Percentiles rank a stretch among this genome's conserved stretches.
phyloP scores from a whole-genome alignment of 2,113 vertebrate genomes.

The Dolichotis patagonum region DNA sequence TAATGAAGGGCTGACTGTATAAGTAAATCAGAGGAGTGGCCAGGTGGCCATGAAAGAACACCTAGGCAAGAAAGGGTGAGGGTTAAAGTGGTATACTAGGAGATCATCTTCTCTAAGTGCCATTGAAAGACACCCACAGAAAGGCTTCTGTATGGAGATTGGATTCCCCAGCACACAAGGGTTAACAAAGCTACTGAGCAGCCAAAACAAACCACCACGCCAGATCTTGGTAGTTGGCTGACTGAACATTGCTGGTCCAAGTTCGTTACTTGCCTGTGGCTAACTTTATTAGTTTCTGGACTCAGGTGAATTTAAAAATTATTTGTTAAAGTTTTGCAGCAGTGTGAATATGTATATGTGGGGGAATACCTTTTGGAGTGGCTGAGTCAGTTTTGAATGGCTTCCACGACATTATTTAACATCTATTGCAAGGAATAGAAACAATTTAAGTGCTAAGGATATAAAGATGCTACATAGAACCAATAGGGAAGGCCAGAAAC shows the following conservation, averaged over 20 bases:
- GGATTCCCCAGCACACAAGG: neutral
- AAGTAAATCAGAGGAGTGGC: neutral
- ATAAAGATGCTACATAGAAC: neutral
- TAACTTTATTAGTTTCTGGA: neutral
- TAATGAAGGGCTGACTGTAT: neutral
- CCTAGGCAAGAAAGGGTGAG: no score
- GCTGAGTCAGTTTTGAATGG: neutral
- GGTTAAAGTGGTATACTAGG: neutral
- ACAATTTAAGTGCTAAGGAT: neutral
- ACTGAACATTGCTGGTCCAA: no score
- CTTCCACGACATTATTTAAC: neutral
- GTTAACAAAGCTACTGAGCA: neutral
- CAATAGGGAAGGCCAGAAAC: neutral
- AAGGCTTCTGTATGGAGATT: neutral
- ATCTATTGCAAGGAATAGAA: neutral
- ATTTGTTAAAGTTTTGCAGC: neutral
- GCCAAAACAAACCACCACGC: no score
- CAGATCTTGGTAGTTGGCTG: neutral
- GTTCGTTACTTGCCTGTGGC: neutral
- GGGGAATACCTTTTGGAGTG: neutral
- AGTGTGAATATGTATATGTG: neutral
- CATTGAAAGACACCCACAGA: neutral
- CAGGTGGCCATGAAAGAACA: no score
- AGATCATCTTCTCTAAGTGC: neutral
- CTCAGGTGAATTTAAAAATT: neutral